These are phyloP conservation scores for Caenorhabditis uteleia DNA, from an alignment of 2,888 invertebrate genomes.

Conservation along the genomic window DNA sequence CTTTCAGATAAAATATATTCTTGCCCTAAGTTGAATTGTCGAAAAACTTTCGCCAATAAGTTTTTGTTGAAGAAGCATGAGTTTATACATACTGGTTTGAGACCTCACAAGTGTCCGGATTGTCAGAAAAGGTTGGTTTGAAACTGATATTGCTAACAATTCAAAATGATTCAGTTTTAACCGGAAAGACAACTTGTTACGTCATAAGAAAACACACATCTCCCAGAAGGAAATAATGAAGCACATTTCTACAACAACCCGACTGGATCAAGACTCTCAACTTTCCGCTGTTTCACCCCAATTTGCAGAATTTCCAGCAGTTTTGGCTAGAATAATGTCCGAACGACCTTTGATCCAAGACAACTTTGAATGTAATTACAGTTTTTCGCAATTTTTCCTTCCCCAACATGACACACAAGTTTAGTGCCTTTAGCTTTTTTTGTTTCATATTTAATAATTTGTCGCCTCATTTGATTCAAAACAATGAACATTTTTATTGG, in stretches of 20 bases:
- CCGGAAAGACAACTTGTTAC: constrained; percentile 68
- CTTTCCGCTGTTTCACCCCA: too few relatives aligned
- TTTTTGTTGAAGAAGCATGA: constrained; percentile 69
- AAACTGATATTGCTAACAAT: neutral
- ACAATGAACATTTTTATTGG: constrained; percentile 3
- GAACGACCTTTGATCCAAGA: too few relatives aligned
- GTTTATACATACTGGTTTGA: constrained; percentile 69
- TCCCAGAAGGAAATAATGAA: neutral
- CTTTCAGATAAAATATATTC: too few relatives aligned
- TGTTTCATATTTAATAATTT: too few relatives aligned
- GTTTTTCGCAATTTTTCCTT: too few relatives aligned
- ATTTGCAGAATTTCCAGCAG: too few relatives aligned
- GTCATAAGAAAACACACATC: constrained; percentile 68
- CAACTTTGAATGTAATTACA: too few relatives aligned
- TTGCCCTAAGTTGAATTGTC: too few relatives aligned
- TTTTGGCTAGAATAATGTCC: too few relatives aligned
- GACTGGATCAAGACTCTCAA: constrained; percentile 1
- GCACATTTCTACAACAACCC: constrained; percentile 2
- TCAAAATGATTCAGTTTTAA: constrained; percentile 60
- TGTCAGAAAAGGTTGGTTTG: constrained; percentile 64
- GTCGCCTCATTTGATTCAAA: too few relatives aligned
- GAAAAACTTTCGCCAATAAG: constrained; percentile 69
- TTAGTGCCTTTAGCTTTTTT: too few relatives aligned
- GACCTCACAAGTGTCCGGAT: constrained; percentile 68
- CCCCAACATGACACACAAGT: too few relatives aligned